Evolutionary conservation across 2,797 vertebrate genomes (phyloP).

Genomic region (Psittacula derbiana): DNA sequence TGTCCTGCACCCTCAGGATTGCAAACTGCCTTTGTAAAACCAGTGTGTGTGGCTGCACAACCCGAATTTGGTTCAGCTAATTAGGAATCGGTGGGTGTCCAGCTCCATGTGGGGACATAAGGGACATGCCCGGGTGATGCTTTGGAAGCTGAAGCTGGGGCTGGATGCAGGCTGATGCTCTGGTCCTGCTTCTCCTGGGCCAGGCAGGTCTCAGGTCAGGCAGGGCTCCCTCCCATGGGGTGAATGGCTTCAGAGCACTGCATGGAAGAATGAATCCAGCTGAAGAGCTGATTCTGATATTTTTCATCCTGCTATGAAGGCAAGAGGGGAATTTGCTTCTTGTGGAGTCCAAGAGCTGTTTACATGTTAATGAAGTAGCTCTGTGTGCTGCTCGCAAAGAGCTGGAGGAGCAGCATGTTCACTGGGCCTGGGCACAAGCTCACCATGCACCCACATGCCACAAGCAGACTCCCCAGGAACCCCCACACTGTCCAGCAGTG

Average conservation of each 20-base stretch:
- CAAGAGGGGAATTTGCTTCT: neutral
- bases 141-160: neutral
- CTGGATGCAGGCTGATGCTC: neutral
- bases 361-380: neutral
- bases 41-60: neutral
- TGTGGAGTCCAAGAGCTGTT: constrained; percentile 22
- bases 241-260: neutral
- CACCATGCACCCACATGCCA: fast-evolving
- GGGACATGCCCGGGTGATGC: fast-evolving
- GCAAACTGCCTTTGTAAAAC: neutral
- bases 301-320: neutral
- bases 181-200: neutral
- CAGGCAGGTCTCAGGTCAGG: fast-evolving
- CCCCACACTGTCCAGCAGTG: neutral
- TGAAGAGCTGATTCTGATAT: neutral
- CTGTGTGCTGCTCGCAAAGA: neutral
- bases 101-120: fast-evolving
- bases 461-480: fast-evolving
- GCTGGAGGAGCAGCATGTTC: neutral
- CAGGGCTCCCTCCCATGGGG: neutral
- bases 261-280: neutral
- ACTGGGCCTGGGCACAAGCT: neutral
- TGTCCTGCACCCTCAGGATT: neutral
- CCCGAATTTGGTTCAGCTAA: neutral
- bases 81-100: neutral